Percentiles rank a stretch among this genome's conserved stretches.
Evolutionary conservation across 2,113 vertebrate species (phyloP).

Genomic region (Excalfactoria chinensis): DNA sequence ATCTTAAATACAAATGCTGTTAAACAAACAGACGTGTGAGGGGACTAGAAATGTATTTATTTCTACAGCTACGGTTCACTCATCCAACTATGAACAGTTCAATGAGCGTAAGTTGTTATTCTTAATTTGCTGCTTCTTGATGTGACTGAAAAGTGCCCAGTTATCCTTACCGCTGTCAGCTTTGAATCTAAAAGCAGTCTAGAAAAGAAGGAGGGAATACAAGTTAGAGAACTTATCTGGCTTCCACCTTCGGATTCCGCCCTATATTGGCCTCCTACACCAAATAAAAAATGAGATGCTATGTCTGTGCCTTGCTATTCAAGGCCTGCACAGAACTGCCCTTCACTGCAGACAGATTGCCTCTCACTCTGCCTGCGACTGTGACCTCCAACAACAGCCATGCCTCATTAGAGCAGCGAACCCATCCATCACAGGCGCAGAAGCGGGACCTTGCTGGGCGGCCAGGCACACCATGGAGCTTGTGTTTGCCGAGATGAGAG

Average conservation of each 20-base stretch:
- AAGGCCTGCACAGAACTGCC: neutral
- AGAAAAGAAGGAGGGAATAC: neutral
- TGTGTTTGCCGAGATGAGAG: neutral
- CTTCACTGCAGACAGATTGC: constrained; percentile 28
- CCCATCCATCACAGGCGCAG: neutral
- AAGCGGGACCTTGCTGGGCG: neutral
- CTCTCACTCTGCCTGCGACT: neutral
- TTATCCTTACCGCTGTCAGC: neutral
- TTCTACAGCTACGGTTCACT: neutral
- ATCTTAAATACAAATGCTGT: neutral
- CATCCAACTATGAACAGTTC: neutral
- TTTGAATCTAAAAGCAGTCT: neutral
- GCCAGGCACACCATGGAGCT: neutral
- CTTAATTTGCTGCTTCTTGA: neutral
- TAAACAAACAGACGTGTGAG: neutral
- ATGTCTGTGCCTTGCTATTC: neutral
- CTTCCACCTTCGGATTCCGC: neutral
- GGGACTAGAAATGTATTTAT: neutral
- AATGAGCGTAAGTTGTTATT: neutral
- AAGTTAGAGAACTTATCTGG: neutral
- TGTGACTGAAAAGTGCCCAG: neutral
- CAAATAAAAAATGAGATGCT: neutral
- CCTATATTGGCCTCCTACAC: neutral
- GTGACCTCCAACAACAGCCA: constrained; percentile 27
- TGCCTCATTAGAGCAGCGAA: neutral